phyloP scores from a whole-genome alignment of 2,888 invertebrate genomes.

The Aquatica leii region DNA sequence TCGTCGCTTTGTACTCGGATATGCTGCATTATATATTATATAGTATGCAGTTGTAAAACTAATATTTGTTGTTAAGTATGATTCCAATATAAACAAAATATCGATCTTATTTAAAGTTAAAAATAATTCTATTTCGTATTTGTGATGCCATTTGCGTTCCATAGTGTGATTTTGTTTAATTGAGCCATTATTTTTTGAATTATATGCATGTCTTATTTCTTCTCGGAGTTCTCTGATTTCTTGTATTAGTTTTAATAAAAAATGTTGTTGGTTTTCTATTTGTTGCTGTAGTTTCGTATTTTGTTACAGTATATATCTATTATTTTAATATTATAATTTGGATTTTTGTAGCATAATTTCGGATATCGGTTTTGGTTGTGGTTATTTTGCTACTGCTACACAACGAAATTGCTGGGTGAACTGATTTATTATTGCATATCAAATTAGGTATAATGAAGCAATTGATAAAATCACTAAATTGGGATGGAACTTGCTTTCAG shows the following conservation, averaged over 20 bases:
- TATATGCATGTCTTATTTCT: not conserved
- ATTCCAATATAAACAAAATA: slow-evolving; percentile 34
- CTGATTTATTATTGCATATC: too few species aligned
- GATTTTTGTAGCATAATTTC: not conserved
- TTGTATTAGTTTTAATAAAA: not conserved
- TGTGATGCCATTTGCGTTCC: slow-evolving; percentile 31
- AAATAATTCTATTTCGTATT: slow-evolving; percentile 28
- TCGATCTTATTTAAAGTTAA: too few species aligned
- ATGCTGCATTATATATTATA: slow-evolving; percentile 28
- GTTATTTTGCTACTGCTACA: not conserved
- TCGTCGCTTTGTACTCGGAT: slow-evolving; percentile 23
- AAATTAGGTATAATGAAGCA: too few species aligned
- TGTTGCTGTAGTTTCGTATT: too few species aligned
- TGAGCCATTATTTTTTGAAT: too few species aligned
- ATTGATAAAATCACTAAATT: too few species aligned
- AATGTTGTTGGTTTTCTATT: not conserved
- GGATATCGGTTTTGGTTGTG: too few species aligned
- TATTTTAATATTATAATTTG: not conserved
- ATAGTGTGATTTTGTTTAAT: too few species aligned
- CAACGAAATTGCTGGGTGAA: too few species aligned
- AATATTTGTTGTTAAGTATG: slow-evolving; percentile 30
- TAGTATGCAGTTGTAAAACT: slow-evolving; percentile 30
- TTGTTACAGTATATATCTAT: not conserved
- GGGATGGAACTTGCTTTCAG: too few species aligned
- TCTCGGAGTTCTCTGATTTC: too few species aligned